Percentiles rank a stretch among this genome's conserved stretches.
phyloP scores from a whole-genome alignment of 2,113 vertebrate species.

The Cricetomys ansorgei region DNA sequence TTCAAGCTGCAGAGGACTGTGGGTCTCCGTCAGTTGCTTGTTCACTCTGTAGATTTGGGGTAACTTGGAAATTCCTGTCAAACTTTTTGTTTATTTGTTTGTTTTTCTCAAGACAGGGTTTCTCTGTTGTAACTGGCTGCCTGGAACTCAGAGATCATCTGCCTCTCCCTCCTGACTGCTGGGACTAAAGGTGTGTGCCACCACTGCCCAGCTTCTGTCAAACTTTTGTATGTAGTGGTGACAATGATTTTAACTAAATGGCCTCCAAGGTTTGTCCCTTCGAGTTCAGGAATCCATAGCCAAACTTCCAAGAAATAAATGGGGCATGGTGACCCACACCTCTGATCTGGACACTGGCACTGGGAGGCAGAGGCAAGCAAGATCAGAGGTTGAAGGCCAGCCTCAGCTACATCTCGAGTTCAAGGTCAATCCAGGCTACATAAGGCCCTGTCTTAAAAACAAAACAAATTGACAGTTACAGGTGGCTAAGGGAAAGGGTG shows the following conservation, averaged over 20 bases:
- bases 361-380: not conserved
- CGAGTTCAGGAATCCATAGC: not conserved
- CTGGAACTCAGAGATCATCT: no score
- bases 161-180: no score
- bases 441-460: not conserved
- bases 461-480: no score
- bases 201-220: no score
- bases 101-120: no score
- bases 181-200: no score
- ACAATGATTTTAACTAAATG: slow-evolving; percentile 13
- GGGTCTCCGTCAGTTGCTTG: not conserved
- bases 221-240: not conserved
- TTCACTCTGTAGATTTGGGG: not conserved
- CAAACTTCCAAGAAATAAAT: slow-evolving; percentile 2
- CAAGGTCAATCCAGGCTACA: not conserved
- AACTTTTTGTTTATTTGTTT: no score
- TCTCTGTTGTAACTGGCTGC: no score
- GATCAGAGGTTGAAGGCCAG: not conserved
- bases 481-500: not conserved
- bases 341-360: no score
- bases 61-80: not conserved
- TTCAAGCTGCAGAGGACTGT: not conserved
- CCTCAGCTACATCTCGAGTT: not conserved
- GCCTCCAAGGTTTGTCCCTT: not conserved
- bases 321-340: no score